Evolutionary conservation across 2,113 vertebrate genomes (phyloP), one percentile per base, ranked within the genome.

Genomic region (Callipepla squamata): DNA sequence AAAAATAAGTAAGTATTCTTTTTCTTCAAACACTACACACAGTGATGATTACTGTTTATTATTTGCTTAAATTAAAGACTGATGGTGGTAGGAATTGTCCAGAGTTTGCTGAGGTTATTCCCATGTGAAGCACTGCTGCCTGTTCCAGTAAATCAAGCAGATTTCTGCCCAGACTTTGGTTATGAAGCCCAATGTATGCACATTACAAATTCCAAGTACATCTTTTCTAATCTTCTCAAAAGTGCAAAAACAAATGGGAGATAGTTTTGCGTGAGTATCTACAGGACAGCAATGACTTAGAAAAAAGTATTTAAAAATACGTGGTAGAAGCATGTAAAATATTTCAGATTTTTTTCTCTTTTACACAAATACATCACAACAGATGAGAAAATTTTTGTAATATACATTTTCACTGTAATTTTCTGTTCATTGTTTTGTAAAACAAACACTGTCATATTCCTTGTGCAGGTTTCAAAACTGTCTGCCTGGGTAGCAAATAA

Each of bases 401-500:
- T 66, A 32, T 32, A 61, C 0, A 0, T 22, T 30, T 91, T 73
- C 11, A 6, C 11, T 9, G 47, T 47, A 25, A 28, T n/a, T 59
- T 88, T 70, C 1, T 47, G 87, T 87, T 77, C 17, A 51, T 25
- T 75, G 11, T 50, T 65, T 80, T 68, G 3, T 44, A 30, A 83
- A 85, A 16, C 5, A 15, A 84, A 89, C 44, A 3, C 65, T 85
- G 13, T 73, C n/a, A 15, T 62, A 3, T 93, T 93, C 59, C 9
- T 89, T 89, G 84, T 87, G 36, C 92, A 99, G 99, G 97, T 88
- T 30, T 99, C 99, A 11, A 98, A 98, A 77, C 97, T 99, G 44
- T 99, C 99, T 44, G 12, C 76, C 11, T 99, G 98, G 99, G 97
- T 99, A 95, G 99, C 98, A 63, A 97, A 94, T 85, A 98, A 99